Evolutionary conservation across 2,888 invertebrate species (phyloP), one percentile per base, ranked within the genome.

Genomic region (Plebejus melissa): DNA sequence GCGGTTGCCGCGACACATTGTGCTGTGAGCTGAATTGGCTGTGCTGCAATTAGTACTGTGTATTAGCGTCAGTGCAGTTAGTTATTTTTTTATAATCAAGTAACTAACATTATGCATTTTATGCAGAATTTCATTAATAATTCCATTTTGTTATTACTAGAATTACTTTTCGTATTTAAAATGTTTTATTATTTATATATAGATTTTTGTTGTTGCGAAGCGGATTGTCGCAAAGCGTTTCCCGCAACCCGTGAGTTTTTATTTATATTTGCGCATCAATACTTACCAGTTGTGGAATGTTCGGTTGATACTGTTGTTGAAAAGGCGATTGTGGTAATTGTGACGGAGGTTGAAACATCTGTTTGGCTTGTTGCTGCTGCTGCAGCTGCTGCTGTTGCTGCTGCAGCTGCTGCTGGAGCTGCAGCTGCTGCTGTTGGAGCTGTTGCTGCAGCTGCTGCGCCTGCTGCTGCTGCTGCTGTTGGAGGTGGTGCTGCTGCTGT

Each of bases 281-380:
- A 77, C 94, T 94, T 82, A 94, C 95, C 85, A 94, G 82, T 82
- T 93, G 94, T 89, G 94, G 94, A 90, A 93, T 92, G 91, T 94
- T 94, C 75, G 87, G 89, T 85, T 88, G 92, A 80, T 86, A 90
- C 74, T 87, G 89, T 80, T 87, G 89, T 78, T 90, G 93, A 79
- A 86, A 90, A 77, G 91, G 94, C 78, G 95, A 94, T 80, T 94
- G 90, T 76, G 94, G 93, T 71, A 83, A 86, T 82, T 83, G 79
- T 50, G 82, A 50, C 72, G 72, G 81, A 75, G 82, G 82, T 77
- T 91, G 90, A 77, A 85, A 84, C 75, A 84, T 83, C 77, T 93
- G 87, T 81, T 94, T 94, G 78, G 94, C 90, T 78, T 93, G 92
- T 77, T 94, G 94, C 80, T 94, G 94, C 78, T 82, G 85, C 77